Conservation (phyloP, 30 jellyfish, hydroid and myxozoan genomes). For the Hydractinia symbiolongicarpus region DNA sequence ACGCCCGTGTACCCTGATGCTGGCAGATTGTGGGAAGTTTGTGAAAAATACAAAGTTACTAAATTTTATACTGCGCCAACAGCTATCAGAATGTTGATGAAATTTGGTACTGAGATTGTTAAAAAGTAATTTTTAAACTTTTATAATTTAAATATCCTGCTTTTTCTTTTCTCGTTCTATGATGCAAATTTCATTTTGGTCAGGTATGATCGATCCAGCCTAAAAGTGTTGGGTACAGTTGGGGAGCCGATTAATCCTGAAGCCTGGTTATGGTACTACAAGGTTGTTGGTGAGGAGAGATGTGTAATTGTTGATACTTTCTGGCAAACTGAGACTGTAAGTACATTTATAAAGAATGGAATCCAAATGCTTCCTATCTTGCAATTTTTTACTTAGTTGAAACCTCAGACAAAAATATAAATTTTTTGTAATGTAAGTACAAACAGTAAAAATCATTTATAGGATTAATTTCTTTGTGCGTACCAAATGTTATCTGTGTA, state of each 20-base stretch:
- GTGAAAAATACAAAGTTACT: constrained; percentile 77
- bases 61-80: constrained; percentile 98
- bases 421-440: too few relatives aligned
- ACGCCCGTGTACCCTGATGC: constrained; percentile 96
- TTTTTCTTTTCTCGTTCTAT: neutral
- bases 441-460: too few relatives aligned
- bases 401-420: too few relatives aligned
- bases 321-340: constrained; percentile 98
- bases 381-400: too few relatives aligned
- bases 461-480: too few relatives aligned
- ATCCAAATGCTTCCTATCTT: neutral
- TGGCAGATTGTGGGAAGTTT: constrained; percentile 92
- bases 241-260: constrained; percentile 99
- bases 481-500: too few relatives aligned
- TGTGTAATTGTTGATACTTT: constrained; percentile 84
- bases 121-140: constrained; percentile 39
- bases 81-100: constrained; percentile 88
- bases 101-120: constrained; percentile 71
- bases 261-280: constrained; percentile 99
- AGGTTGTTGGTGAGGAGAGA: constrained; percentile 76
- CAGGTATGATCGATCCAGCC: constrained; percentile 74
- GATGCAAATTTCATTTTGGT: neutral
- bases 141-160: neutral
- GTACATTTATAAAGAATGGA: neutral
- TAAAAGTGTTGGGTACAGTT: constrained; percentile 91